A percentile compares a stretch with the other conserved stretches of the same genome.
Evolutionary conservation across 2,888 invertebrate genomes (phyloP).

Genomic region (Cheilosia scutellata): DNA sequence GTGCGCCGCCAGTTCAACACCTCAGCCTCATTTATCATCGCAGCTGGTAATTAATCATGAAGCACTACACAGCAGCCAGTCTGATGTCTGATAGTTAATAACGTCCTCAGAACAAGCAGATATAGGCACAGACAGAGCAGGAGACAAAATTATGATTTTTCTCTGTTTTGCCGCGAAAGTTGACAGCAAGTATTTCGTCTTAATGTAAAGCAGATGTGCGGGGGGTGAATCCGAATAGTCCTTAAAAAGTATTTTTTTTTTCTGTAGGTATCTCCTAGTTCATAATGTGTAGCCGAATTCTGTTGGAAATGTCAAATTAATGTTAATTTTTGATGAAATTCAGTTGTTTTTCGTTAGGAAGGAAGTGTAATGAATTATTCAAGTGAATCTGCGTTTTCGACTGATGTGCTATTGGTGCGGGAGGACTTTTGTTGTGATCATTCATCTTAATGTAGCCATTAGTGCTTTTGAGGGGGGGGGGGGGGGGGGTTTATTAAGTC

Average conservation of each 20-base stretch:
- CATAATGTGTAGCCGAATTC: slow-evolving; percentile 32
- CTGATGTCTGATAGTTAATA: slow-evolving; percentile 54
- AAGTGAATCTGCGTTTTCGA: slow-evolving; percentile 18
- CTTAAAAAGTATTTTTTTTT: slow-evolving; percentile 49
- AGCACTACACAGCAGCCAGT: slow-evolving; percentile 47
- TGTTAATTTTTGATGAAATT: slow-evolving; percentile 73
- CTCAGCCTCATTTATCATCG: slow-evolving; percentile 73
- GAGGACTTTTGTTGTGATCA: no score
- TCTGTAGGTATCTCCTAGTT: background rate
- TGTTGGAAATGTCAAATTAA: slow-evolving; percentile 65
- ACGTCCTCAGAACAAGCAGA: slow-evolving; percentile 1
- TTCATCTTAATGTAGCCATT: no score
- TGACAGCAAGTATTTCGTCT: slow-evolving; percentile 62
- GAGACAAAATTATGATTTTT: slow-evolving; percentile 33
- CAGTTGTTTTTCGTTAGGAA: slow-evolving; percentile 59
- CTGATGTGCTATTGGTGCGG: no score
- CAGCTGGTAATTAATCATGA: slow-evolving; percentile 70
- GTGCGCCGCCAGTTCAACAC: slow-evolving; percentile 74
- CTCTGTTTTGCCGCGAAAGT: slow-evolving; percentile 33
- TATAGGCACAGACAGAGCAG: background rate
- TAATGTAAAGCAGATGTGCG: slow-evolving; percentile 31
- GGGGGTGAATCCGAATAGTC: slow-evolving; percentile 41
- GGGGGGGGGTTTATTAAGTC: no score
- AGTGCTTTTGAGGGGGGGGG: no score
- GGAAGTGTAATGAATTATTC: slow-evolving; percentile 65